These are phyloP conservation scores for Dendrolimus punctatus DNA, from an alignment of 1,140 invertebrate genomes.

Conservation along the genomic window DNA sequence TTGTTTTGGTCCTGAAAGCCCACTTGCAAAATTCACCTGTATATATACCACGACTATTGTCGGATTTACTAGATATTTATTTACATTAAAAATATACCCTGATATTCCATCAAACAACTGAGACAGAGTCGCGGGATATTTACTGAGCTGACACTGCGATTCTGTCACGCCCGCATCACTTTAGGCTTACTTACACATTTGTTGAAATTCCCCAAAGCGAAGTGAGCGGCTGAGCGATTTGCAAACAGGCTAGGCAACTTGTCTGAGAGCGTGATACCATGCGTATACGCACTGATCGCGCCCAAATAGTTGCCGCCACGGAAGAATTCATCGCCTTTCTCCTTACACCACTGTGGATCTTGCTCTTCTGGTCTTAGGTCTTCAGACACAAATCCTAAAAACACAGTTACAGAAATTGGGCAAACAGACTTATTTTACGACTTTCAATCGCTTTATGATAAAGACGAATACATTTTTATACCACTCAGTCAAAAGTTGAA, in stretches of 20 bases:
- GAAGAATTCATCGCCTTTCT: slow-evolving; percentile 87
- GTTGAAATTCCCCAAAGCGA: slow-evolving; percentile 80
- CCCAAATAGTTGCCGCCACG: slow-evolving; percentile 82
- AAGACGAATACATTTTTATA: too few species aligned
- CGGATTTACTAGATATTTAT: too few species aligned
- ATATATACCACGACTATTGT: too few species aligned
- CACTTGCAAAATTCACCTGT: too few species aligned
- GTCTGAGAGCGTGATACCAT: slow-evolving; percentile 82
- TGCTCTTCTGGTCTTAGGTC: slow-evolving; percentile 87
- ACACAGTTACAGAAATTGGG: background rate
- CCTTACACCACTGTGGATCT: slow-evolving; percentile 86
- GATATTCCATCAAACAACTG: too few species aligned
- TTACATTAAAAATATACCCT: too few species aligned
- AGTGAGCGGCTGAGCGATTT: slow-evolving; percentile 84
- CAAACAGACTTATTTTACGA: background rate
- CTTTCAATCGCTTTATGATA: too few species aligned
- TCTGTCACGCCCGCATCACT: background rate
- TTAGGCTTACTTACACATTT: slow-evolving; percentile 71
- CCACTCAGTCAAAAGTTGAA: too few species aligned
- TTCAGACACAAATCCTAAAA: slow-evolving; percentile 76
- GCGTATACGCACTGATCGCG: slow-evolving; percentile 86
- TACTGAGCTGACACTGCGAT: too few species aligned
- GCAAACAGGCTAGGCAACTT: slow-evolving; percentile 83
- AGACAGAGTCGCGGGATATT: too few species aligned
- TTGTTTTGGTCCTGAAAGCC: too few species aligned